phyloP scores from a whole-genome alignment of 2,888 invertebrate species.

The Epicampocera succincta region DNA sequence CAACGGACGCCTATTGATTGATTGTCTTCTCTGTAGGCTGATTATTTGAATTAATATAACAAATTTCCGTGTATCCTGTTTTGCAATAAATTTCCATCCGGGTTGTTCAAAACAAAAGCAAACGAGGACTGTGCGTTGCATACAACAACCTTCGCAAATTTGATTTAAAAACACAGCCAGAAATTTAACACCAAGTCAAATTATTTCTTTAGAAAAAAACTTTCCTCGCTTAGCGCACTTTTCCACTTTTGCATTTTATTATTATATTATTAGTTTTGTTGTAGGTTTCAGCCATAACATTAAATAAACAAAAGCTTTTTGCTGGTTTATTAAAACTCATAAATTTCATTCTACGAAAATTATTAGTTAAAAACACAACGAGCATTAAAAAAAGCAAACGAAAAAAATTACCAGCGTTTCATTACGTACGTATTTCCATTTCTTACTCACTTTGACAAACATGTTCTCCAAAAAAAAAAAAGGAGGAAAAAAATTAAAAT shows the following conservation, averaged over 20 bases:
- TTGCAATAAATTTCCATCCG: no score
- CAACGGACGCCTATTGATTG: no score
- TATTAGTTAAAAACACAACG: constrained; percentile 37
- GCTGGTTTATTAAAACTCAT: constrained; percentile 16
- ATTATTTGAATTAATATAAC: no score
- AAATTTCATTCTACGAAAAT: constrained; percentile 31
- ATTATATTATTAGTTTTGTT: constrained; percentile 20
- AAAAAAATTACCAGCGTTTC: constrained; percentile 5
- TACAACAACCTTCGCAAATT: neutral
- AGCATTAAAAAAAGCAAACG: neutral
- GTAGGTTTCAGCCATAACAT: constrained; percentile 1
- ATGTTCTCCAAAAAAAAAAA: neutral
- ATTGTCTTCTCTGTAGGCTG: no score
- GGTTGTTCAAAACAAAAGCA: no score
- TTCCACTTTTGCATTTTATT: neutral
- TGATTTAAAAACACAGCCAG: neutral
- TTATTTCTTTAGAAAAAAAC: constrained; percentile 1
- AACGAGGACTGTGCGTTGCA: no score
- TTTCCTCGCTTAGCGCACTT: neutral
- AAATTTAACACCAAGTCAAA: neutral
- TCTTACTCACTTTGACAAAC: constrained; percentile 24
- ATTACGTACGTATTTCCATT: constrained; percentile 22
- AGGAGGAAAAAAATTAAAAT: no score
- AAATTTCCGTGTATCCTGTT: no score
- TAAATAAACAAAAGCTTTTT: constrained; percentile 24